These are phyloP conservation scores for Tylochromis polylepis DNA, from an alignment of 2,113 vertebrate genomes.

Conservation along the genomic window DNA sequence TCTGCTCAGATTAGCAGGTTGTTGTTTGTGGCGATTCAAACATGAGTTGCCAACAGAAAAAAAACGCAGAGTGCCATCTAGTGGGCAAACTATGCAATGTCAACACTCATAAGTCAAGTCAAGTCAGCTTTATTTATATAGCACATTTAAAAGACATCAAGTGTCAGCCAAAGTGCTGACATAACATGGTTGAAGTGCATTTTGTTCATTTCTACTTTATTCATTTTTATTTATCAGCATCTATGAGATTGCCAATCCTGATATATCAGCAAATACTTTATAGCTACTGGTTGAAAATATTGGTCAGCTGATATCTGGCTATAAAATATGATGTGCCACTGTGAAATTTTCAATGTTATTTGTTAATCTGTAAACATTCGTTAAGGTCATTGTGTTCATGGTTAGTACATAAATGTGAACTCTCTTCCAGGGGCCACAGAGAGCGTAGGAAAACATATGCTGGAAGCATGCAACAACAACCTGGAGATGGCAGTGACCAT, in stretches of 20 bases:
- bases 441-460: slow-evolving; percentile 94
- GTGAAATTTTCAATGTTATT: neutral
- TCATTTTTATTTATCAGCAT: neutral
- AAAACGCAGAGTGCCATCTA: rapidly evolving
- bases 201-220: neutral
- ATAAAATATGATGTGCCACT: neutral
- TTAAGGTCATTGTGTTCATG: neutral
- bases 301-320: neutral
- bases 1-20: neutral
- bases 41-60: neutral
- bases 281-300: neutral
- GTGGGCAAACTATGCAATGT: neutral
- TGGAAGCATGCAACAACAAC: slow-evolving; percentile 97
- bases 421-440: slow-evolving; percentile 86
- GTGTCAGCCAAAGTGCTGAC: too few relatives aligned
- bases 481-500: slow-evolving; percentile 99
- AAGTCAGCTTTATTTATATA: too few relatives aligned
- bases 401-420: neutral
- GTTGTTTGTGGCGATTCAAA: neutral
- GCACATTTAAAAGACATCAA: too few relatives aligned
- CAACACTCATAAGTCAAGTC: neutral
- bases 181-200: neutral
- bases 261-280: neutral
- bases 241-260: rapidly evolving
- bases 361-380: neutral